Evolutionary conservation across 1,140 invertebrate genomes (phyloP).

Genomic region (Apolygus lucorum): DNA sequence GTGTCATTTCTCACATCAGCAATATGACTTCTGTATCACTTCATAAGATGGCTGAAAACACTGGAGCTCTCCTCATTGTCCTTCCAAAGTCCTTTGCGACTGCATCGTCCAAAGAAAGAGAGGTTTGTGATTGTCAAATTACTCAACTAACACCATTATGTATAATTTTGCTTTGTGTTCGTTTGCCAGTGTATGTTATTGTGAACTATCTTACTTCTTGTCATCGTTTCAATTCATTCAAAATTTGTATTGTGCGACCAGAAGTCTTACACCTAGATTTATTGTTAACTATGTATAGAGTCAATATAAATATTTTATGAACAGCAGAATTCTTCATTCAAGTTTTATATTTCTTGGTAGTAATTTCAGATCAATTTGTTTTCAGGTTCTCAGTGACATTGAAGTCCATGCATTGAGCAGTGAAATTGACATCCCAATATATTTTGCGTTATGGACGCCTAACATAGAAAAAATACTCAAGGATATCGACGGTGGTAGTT

Average conservation of each 20-base stretch:
- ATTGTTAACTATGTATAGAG: no score
- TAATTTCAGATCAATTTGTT: neutral
- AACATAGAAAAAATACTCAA: constrained; percentile 66
- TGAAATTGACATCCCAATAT: constrained; percentile 77
- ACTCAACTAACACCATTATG: no score
- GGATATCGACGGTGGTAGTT: constrained; percentile 55
- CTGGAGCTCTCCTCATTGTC: constrained; percentile 74
- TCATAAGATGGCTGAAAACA: constrained; percentile 64
- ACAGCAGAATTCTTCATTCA: no score
- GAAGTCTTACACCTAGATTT: no score
- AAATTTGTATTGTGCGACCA: no score
- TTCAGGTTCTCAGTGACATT: constrained; percentile 62
- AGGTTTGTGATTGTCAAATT: constrained; percentile 54
- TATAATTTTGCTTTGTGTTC: no score
- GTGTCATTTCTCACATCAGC: constrained; percentile 69
- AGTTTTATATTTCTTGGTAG: no score
- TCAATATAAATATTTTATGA: constrained; percentile 14
- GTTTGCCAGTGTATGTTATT: no score
- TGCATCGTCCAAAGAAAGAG: constrained; percentile 56
- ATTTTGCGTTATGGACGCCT: constrained; percentile 68
- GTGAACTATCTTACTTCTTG: no score
- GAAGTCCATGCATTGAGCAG: constrained; percentile 75
- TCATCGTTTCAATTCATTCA: no score
- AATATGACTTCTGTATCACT: constrained; percentile 70
- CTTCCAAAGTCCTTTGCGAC: constrained; percentile 64